A percentile compares a stretch with the other conserved stretches of the same genome.
These are phyloP conservation scores for Xyrauchen texanus DNA, from an alignment of 2,113 vertebrate genomes.

Conservation along the genomic window DNA sequence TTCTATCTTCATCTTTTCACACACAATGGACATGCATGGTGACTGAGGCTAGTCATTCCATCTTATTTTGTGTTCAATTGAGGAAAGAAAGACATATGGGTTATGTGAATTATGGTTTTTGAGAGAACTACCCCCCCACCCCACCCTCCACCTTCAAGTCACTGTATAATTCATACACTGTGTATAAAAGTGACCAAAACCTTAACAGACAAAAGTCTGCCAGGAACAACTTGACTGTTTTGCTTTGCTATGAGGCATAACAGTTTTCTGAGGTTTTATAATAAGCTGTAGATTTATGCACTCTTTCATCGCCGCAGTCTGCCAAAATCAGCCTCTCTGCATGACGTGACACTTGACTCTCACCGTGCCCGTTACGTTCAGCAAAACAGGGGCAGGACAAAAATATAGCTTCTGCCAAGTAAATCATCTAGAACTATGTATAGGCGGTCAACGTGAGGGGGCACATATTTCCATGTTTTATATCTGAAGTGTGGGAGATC, in stretches of 20 bases:
- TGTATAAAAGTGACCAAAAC: conserved; percentile 1
- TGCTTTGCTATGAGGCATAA: conserved; percentile 63
- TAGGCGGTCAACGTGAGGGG: conserved; percentile 33
- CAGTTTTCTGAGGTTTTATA: conserved; percentile 67
- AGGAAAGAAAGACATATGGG: no score
- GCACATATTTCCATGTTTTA: conserved; percentile 43
- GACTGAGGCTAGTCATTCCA: no score
- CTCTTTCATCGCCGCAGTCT: conserved; percentile 57
- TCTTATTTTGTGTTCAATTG: no score
- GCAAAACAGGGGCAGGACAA: conserved; percentile 45
- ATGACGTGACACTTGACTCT: conserved; percentile 33
- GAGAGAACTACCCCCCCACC: no score
- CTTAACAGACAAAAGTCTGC: conserved; percentile 57
- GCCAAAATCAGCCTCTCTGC: conserved; percentile 62
- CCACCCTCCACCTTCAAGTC: no score
- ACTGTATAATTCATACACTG: no score
- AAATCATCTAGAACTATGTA: conserved; percentile 42
- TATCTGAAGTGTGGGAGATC: conserved; percentile 12
- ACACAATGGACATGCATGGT: no score
- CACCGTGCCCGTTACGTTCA: conserved; percentile 43
- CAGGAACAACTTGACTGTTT: conserved; percentile 56
- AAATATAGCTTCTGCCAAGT: conserved; percentile 47
- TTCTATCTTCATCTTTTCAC: no score
- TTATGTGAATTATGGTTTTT: no score
- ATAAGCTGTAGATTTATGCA: conserved; percentile 68